phyloP scores from a whole-genome alignment of 1,140 invertebrate genomes.

The Physella acuta region DNA sequence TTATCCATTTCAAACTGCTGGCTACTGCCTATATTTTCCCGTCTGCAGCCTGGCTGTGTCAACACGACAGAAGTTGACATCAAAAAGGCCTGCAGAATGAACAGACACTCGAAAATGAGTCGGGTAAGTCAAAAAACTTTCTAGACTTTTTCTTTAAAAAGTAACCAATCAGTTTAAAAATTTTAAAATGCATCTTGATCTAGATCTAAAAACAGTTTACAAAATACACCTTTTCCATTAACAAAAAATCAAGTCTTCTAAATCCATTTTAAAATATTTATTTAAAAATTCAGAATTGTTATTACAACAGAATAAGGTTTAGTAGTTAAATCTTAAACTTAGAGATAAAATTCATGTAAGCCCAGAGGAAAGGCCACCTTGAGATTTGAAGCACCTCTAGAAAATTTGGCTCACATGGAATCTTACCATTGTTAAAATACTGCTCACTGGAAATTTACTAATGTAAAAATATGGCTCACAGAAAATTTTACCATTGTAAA shows the following conservation, averaged over 20 bases:
- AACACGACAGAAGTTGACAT: conserved; percentile 99
- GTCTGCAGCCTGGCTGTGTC: conserved; percentile 87
- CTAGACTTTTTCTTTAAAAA: not conserved
- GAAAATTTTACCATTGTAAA: no score
- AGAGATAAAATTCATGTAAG: no score
- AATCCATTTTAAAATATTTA: not conserved
- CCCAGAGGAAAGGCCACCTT: no score
- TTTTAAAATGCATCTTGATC: not conserved
- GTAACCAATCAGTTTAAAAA: not conserved
- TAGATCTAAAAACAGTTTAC: not conserved
- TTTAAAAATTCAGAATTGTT: not conserved
- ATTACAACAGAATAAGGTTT: no score
- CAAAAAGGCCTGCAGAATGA: conserved; percentile 89
- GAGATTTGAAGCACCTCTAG: no score
- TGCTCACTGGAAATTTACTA: no score
- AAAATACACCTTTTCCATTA: not conserved
- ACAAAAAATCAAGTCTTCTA: not conserved
- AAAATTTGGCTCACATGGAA: no score
- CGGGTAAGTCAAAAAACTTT: conserved; percentile 49
- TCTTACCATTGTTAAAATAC: no score
- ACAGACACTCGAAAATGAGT: conserved; percentile 65
- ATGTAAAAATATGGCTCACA: no score
- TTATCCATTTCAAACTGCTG: no score
- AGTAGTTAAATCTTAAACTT: no score
- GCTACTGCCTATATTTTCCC: no score